Conservation (phyloP, 2,113 vertebrate genomes). For the Ceratotherium simum region DNA sequence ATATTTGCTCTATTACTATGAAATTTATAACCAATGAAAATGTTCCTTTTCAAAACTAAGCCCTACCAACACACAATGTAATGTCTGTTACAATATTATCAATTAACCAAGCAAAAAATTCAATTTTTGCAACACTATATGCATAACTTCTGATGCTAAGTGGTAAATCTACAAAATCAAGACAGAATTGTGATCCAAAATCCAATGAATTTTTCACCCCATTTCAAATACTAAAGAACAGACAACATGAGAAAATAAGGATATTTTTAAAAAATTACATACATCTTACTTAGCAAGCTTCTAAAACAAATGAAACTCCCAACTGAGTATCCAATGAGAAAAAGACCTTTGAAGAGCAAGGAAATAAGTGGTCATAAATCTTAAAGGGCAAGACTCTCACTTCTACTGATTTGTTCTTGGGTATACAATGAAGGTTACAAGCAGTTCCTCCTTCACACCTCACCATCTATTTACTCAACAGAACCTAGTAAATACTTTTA, state of each 20-base stretch:
- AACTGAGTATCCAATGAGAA: not conserved
- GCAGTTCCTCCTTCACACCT: not conserved
- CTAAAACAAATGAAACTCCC: not conserved
- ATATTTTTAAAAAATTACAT: slow-evolving; percentile 46
- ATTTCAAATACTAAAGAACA: slow-evolving; percentile 54
- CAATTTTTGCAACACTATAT: not conserved
- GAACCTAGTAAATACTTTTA: not conserved
- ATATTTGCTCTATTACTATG: not conserved
- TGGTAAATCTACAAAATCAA: slow-evolving; percentile 51
- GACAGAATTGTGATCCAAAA: slow-evolving; percentile 20
- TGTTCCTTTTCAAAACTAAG: slow-evolving; percentile 38
- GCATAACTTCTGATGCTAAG: not conserved
- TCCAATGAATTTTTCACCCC: slow-evolving; percentile 6
- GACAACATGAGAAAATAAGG: not conserved
- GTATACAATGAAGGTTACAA: not conserved
- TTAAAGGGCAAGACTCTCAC: not conserved
- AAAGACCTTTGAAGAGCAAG: slow-evolving; percentile 21
- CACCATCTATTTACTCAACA: not conserved
- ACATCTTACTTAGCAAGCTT: slow-evolving; percentile 37
- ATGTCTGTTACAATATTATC: slow-evolving; percentile 18
- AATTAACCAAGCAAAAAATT: slow-evolving; percentile 1
- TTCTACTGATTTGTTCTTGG: not conserved
- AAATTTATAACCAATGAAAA: slow-evolving; percentile 58
- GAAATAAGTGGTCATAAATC: not conserved
- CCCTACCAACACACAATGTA: not conserved